Evolutionary conservation across 2,113 vertebrate genomes (phyloP).

Genomic region (Phylloscopus trochiloides): DNA sequence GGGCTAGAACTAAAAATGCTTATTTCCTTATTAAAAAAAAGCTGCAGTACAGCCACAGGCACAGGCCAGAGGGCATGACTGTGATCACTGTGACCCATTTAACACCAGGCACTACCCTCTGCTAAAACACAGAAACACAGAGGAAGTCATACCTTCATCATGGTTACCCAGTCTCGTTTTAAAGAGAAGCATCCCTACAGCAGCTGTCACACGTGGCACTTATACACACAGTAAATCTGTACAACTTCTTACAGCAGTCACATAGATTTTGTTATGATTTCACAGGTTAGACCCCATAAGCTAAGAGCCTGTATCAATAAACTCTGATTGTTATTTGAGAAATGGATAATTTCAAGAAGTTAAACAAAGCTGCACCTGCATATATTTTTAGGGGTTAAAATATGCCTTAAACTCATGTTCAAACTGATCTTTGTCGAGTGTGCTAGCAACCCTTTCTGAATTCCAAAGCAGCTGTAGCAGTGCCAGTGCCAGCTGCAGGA

Average conservation of each 20-base stretch:
- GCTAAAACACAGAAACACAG: background rate
- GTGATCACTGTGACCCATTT: background rate
- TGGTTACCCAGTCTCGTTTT: background rate
- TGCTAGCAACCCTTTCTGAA: background rate
- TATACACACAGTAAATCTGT: background rate
- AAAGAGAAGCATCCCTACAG: background rate
- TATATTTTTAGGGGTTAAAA: background rate
- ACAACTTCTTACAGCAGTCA: background rate
- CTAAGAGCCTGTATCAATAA: background rate
- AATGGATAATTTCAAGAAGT: background rate
- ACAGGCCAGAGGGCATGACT: background rate
- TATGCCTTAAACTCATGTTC: background rate
- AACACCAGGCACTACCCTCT: background rate
- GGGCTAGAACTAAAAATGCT: background rate
- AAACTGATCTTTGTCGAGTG: background rate
- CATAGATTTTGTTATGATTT: background rate
- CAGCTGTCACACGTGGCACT: background rate
- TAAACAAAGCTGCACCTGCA: background rate
- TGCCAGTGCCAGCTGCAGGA: background rate
- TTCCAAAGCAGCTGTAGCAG: background rate
- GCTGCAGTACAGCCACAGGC: background rate
- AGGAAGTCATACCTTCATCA: background rate
- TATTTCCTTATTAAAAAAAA: background rate
- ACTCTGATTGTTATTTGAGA: background rate
- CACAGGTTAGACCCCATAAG: background rate